phyloP scores from a whole-genome alignment of 2,797 vertebrate genomes.

The Chelidonichthys spinosus region DNA sequence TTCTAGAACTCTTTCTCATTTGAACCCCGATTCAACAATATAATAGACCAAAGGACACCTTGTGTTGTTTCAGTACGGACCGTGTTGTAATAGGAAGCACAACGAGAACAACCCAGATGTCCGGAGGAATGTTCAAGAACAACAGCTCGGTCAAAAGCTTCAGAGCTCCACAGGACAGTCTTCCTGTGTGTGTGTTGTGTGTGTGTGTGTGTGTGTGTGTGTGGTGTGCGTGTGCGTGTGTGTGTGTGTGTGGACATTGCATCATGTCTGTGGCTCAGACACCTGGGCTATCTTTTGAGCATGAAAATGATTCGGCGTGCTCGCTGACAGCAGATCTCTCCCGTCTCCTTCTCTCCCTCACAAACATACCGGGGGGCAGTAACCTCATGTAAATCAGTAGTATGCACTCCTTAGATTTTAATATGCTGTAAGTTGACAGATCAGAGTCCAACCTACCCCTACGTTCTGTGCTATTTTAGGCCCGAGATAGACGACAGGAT shows the following conservation, averaged over 20 bases:
- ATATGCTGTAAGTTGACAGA: constrained; percentile 16
- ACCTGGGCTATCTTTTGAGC: constrained; percentile 63
- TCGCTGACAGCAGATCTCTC: constrained; percentile 41
- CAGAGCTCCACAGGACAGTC: constrained; percentile 45
- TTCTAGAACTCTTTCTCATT: neutral
- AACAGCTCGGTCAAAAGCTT: constrained; percentile 46
- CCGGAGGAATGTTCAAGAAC: constrained; percentile 65
- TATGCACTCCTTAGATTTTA: neutral
- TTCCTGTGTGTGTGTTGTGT: constrained; percentile 24
- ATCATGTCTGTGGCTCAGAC: constrained; percentile 60
- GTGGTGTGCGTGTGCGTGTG: constrained; percentile 22
- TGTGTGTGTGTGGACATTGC: constrained; percentile 42
- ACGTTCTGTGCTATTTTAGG: constrained; percentile 18
- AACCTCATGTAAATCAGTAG: neutral
- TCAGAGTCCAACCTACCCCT: constrained; percentile 2
- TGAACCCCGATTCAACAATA: neutral
- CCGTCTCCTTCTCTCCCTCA: constrained; percentile 44
- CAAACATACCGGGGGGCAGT: constrained; percentile 44
- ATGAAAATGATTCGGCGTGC: constrained; percentile 54
- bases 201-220: neutral
- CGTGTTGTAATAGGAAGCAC: constrained; percentile 49
- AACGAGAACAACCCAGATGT: constrained; percentile 48
- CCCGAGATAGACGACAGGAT: constrained; percentile 10
- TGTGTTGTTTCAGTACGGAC: constrained; percentile 31
- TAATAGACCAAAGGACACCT: constrained; percentile 24